A percentile compares a stretch with the other conserved stretches of the same genome.
These are phyloP conservation scores for Platyrinchus mystaceus DNA, from an alignment of 2,797 vertebrate species.

Conservation along the genomic window DNA sequence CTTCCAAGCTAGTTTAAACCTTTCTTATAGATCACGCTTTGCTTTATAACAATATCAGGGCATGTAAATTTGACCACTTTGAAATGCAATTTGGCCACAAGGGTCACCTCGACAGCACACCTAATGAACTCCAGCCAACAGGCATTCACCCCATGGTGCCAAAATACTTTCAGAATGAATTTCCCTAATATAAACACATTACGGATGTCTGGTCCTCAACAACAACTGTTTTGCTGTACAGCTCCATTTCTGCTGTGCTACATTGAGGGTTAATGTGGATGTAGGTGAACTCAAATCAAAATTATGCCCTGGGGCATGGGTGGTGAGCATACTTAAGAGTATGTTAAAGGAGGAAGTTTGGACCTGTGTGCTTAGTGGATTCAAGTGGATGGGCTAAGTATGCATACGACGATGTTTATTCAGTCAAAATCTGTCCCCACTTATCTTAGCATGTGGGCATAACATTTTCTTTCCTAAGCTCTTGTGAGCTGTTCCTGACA, in stretches of 20 bases:
- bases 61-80: neutral
- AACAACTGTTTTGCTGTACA: neutral
- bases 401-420: neutral
- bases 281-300: neutral
- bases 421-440: neutral
- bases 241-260: neutral
- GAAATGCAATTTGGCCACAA: neutral
- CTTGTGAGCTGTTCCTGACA: neutral
- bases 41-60: neutral
- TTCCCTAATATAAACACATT: neutral
- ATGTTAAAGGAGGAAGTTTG: neutral
- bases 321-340: neutral
- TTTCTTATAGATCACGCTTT: neutral
- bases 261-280: neutral
- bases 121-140: neutral
- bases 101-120: accelerated
- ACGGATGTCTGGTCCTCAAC: neutral
- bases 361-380: neutral
- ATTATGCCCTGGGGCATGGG: too few relatives aligned
- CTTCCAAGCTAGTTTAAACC: neutral
- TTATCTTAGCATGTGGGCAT: neutral
- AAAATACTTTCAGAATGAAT: neutral
- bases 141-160: neutral
- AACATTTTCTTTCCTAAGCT: neutral
- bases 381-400: neutral